phyloP scores from a whole-genome alignment of 2,888 invertebrate species.

The Hipparchia sbordonii region DNA sequence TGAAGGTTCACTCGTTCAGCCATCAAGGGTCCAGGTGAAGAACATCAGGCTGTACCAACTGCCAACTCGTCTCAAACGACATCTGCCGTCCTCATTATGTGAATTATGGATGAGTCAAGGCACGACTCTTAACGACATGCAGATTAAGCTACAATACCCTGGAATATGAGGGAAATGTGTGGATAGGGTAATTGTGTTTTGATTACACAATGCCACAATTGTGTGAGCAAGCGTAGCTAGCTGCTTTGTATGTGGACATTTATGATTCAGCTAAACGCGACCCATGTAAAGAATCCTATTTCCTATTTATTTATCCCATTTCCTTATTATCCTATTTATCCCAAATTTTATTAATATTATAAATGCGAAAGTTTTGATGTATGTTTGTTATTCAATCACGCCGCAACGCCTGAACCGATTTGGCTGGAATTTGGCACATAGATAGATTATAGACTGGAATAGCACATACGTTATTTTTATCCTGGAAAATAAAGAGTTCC shows the following conservation, averaged over 20 bases:
- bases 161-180: constrained; percentile 44
- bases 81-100: constrained; percentile 68
- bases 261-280: neutral
- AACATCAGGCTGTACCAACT: constrained; percentile 26
- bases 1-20: constrained; percentile 13
- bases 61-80: constrained; percentile 38
- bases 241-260: neutral
- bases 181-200: constrained; percentile 53
- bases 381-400: too few species aligned
- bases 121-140: constrained; percentile 72
- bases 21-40: constrained; percentile 15
- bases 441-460: too few species aligned
- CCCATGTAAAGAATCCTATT: too few species aligned
- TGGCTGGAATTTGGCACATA: too few species aligned
- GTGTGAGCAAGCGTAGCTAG: neutral
- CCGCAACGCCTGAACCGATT: too few species aligned
- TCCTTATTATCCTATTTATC: too few species aligned
- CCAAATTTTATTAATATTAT: too few species aligned
- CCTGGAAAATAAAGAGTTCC: too few species aligned
- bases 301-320: too few species aligned
- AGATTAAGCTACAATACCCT: constrained; percentile 70
- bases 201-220: neutral
- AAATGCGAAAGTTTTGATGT: too few species aligned
- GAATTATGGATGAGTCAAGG: constrained; percentile 79
- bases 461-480: too few species aligned